Percentiles rank a stretch among this genome's conserved stretches.
Conservation (phyloP, 2,113 vertebrate genomes). For the Pteruthius melanotis region DNA sequence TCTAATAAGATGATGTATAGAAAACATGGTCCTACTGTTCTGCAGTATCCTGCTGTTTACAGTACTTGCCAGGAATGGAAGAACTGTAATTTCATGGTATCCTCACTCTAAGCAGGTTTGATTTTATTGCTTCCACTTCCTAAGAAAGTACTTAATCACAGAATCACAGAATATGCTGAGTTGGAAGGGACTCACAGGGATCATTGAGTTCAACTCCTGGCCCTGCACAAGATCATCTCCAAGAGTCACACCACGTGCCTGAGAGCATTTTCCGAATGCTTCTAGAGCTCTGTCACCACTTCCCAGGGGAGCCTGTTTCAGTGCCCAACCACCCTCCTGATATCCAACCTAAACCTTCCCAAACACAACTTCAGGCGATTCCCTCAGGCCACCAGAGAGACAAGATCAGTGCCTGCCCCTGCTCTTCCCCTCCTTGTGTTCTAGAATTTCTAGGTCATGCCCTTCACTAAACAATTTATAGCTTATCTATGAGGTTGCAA, state of each 20-base stretch:
- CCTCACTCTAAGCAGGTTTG: neutral
- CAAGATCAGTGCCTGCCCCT: neutral
- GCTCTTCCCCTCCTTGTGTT: neutral
- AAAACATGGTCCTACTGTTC: neutral
- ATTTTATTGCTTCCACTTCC: neutral
- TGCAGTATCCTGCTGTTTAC: neutral
- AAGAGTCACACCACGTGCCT: rapidly evolving
- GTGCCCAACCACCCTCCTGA: rapidly evolving
- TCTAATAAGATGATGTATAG: neutral
- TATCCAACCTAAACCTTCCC: neutral
- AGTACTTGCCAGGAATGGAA: neutral
- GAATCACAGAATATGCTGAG: neutral
- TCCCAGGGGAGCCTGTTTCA: neutral
- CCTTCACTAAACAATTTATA: neutral
- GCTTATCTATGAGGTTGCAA: neutral
- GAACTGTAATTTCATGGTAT: neutral
- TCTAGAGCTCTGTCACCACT: neutral
- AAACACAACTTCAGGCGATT: neutral
- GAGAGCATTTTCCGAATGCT: rapidly evolving
- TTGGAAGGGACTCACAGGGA: neutral
- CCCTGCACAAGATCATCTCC: too few relatives aligned
- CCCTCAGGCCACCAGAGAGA: neutral
- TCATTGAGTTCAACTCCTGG: neutral
- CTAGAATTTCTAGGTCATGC: neutral
- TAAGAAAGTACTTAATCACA: neutral